Evolutionary conservation across 2,113 vertebrate species (phyloP), one percentile per base, ranked within the genome.

Genomic region (Phylloscopus trochilus): DNA sequence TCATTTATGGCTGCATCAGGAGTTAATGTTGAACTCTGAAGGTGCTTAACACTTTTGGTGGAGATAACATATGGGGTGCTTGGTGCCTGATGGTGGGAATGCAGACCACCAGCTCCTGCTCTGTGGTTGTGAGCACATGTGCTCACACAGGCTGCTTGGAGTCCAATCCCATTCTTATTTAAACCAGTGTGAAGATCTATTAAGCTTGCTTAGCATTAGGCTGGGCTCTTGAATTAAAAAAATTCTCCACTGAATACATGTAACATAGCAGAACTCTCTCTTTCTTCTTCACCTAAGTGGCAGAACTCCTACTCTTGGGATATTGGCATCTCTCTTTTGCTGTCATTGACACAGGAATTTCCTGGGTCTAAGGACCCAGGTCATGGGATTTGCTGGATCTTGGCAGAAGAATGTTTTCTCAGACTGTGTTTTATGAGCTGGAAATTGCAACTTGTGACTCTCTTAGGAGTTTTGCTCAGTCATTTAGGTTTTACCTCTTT

Each of bases 21-120:
- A 95, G 60, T 62, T 92, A 64, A 60, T 83, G 66, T 39, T 83
- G 78, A 69, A 49, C 68, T 90, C 84, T 84, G 84, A 90, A 92
- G 83, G 56, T 87, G 89, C n/a, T 92, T 78, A 89, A 85, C 76
- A 39, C 51, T 87, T 93, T 52, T 89, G 63, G 76, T 41, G 55
- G 76, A 74, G 82, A 62, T 23, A 58, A 73, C 68, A 59, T 81
- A 90, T 70, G 62, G 79, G 37, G 41, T 52, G 39, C 41, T 91
- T 67, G 55, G 72, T 83, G 78, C 72, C 92, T 74, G 59, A 44
- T 58, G 3, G 7, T 74, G 35, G 79, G 64, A 92, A 91, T 60
- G 87, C 11, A 14, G 70, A 80, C 72, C 72, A 58, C 51, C 75
- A 86, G 60, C 75, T 90, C 81, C 75, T 80, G 75, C 69, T 93